Evolutionary conservation across 2,888 invertebrate species (phyloP), one percentile per base, ranked within the genome.

Genomic region (Drosophila koepferae): DNA sequence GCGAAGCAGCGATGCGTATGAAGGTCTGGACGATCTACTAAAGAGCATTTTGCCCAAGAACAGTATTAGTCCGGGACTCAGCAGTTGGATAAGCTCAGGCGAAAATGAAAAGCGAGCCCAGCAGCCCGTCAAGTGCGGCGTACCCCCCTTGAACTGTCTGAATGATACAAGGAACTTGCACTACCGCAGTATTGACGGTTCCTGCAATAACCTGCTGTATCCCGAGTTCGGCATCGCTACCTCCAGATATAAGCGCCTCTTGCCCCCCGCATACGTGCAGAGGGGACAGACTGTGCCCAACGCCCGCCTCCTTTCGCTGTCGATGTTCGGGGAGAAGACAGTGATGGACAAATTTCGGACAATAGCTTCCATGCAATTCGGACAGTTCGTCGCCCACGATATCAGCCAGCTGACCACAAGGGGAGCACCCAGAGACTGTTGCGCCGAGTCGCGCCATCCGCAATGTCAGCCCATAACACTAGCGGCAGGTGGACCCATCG

Each of bases 401-500:
- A 70, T 92, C 10, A 90, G 90, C 48, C 66, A 76, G 44, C 41
- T 88, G 46, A 66, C 77, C 2, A 76, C 67, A 0, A 55, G 61
- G 40, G 89, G 81, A 10, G 81, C 83, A 2, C 87, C 90, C 8
- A 80, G 76, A 38, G 89, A 92, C 46, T 92, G 91, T 31, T 92
- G 92, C 51, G 63, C 63, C 0, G 77, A 83, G 6, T 55, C 70
- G 0, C 59, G 68, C 5, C 77, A 89, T 72, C 81, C 82, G 2
- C 72, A 61, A 16, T 92, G 92, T 38, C 94, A 94, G 83, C 94
- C 95, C 3, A 95, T 96, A 66, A 81, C 92, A 1, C 90, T 95
- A 16, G 94, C 94, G 1, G 89, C 92, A 1, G 92, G 94, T 51
- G 95, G 95, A 82, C 94, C 94, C 1, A 94, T 94, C 51, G 94